Evolutionary conservation across 1,140 invertebrate species (phyloP), one percentile per base, ranked within the genome.

Genomic region (Harlomillsia oculata): DNA sequence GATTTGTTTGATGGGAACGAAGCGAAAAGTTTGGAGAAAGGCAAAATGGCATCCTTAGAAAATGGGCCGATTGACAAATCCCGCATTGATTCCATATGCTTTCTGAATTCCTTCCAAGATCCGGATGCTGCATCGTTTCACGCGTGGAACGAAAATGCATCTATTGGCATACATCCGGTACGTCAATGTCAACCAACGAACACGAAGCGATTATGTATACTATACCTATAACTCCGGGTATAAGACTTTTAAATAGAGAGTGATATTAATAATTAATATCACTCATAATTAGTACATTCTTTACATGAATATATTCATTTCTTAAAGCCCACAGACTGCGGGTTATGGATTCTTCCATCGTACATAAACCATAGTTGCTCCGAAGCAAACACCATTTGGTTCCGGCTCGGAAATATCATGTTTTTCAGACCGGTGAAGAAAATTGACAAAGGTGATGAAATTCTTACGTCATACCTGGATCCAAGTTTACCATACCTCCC

Each of bases 291-390:
- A n/a, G n/a, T n/a, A n/a, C n/a, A n/a, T n/a, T n/a, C n/a, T n/a
- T n/a, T n/a, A n/a, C n/a, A n/a, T n/a, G n/a, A n/a, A n/a, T n/a
- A n/a, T n/a, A n/a, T n/a, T n/a, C n/a, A n/a, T n/a, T n/a, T n/a
- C n/a, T n/a, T n/a, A n/a, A n/a, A n/a, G n/a, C n/a, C n/a, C n/a
- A n/a, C n/a, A n/a, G n/a, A n/a, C n/a, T n/a, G n/a, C n/a, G 53
- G 53, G 29, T 11, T 56, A 14, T 56, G 53, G 53, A 39, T 56
- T 9, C 30, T 48, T 6, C 53, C 53, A 0, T 37, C 53, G 0
- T 56, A 34, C 9, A 39, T 56, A 1, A 56, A 56, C 14, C 53
- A 56, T 16, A 56, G 36, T 14, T 46, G 53, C 18, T 37, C 29
- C 1, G 53, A 40, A 8, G 14, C 32, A 9, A 56, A 56, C 21